phyloP scores from a whole-genome alignment of 2,797 vertebrate genomes.

The Diplodus puntazzo region DNA sequence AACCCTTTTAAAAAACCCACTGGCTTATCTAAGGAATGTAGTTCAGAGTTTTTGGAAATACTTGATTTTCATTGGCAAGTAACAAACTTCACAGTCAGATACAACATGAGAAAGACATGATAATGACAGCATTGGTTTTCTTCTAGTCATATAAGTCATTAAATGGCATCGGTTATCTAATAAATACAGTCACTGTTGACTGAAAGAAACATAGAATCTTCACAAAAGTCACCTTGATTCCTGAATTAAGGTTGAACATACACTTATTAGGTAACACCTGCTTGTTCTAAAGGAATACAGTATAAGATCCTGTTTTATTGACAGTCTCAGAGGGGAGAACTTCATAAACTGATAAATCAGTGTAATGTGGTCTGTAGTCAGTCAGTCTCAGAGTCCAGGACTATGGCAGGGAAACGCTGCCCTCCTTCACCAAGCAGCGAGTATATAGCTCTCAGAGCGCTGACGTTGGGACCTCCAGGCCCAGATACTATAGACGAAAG shows the following conservation, averaged over 20 bases:
- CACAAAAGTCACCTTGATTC: not conserved
- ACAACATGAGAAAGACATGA: not conserved
- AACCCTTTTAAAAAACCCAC: not conserved
- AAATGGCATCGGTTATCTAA: conserved; percentile 7
- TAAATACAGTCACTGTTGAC: conserved; percentile 9
- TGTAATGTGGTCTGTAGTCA: conserved; percentile 51
- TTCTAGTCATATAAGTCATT: not conserved
- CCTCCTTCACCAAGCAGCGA: conserved; percentile 85
- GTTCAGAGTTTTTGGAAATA: not conserved
- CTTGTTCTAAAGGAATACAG: not conserved
- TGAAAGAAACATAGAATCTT: not conserved
- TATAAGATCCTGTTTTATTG: conserved; percentile 1
- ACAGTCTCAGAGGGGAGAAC: not conserved
- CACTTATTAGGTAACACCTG: not conserved
- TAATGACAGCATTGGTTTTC: not conserved
- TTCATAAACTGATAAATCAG: not conserved
- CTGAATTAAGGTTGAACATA: not conserved
- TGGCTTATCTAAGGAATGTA: not conserved
- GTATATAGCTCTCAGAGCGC: conserved; percentile 80
- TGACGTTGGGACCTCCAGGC: conserved; percentile 47
- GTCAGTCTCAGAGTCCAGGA: conserved; percentile 81
- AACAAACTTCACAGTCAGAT: not conserved
- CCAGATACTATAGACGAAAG: conserved; percentile 54
- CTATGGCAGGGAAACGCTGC: conserved; percentile 79
- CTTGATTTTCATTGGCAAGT: not conserved